Evolutionary conservation across 2,888 invertebrate genomes (phyloP).

Genomic region (Synergus laeviventris): DNA sequence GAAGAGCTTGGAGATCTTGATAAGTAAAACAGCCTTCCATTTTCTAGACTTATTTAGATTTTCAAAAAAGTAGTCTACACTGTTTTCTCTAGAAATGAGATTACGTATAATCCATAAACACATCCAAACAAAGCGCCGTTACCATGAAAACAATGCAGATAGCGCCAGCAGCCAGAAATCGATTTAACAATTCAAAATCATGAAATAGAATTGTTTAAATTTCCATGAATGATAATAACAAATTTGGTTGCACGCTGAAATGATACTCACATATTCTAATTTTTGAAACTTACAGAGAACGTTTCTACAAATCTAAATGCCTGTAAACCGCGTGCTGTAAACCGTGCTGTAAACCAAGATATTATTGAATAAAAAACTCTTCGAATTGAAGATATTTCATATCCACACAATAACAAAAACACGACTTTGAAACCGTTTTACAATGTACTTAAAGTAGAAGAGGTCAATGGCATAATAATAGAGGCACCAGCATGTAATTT

Average conservation of each 20-base stretch:
- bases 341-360: no score
- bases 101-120: background rate
- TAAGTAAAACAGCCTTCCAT: constrained; percentile 67
- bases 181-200: background rate
- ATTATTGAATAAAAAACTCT: background rate
- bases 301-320: no score
- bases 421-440: background rate
- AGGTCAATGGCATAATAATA: constrained; percentile 57
- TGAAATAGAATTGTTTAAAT: no score
- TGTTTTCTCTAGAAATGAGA: background rate
- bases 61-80: background rate
- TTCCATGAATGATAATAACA: no score
- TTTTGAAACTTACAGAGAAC: no score
- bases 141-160: background rate
- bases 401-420: background rate
- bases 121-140: background rate
- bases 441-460: background rate
- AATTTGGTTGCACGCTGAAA: no score
- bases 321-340: no score
- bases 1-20: constrained; percentile 67
- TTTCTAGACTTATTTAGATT: background rate
- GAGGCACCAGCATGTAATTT: constrained; percentile 66
- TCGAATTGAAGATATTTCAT: background rate
- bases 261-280: no score
- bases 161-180: background rate